Percentiles rank a stretch among this genome's conserved stretches.
phyloP scores from a whole-genome alignment of 1,140 invertebrate genomes.

The Drosophila ananassae region DNA sequence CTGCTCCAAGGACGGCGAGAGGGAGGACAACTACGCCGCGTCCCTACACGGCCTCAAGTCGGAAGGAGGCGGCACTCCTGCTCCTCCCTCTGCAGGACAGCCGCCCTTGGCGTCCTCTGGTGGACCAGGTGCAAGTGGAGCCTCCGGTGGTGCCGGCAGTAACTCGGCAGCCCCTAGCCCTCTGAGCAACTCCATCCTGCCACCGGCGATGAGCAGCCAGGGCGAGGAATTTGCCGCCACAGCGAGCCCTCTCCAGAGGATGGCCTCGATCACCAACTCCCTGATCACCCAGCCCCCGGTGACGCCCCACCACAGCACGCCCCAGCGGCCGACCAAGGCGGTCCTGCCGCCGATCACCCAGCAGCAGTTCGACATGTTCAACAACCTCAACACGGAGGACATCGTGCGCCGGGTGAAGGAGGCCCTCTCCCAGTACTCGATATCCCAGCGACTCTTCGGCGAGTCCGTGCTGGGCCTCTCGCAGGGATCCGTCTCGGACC shows the following conservation, averaged over 20 bases:
- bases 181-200: constrained; percentile 91
- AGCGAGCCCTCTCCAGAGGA: constrained; percentile 96
- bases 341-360: constrained; percentile 99
- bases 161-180: constrained; percentile 88
- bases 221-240: constrained; percentile 92
- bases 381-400: constrained; percentile 99
- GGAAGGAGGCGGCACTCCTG: constrained; percentile 90
- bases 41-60: constrained; percentile 58
- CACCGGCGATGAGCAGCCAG: constrained; percentile 88
- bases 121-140: constrained; percentile 84
- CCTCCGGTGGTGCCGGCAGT: not conserved
- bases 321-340: constrained; percentile 95
- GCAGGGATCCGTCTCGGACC: constrained; percentile 97
- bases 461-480: constrained; percentile 98
- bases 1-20: constrained; percentile 69
- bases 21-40: constrained; percentile 81
- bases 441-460: constrained; percentile 98
- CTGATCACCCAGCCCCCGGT: constrained; percentile 95
- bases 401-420: constrained; percentile 99
- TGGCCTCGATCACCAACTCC: constrained; percentile 99
- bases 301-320: constrained; percentile 91
- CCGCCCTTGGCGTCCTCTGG: constrained; percentile 88
- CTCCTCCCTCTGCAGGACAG: constrained; percentile 86
- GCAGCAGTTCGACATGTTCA: constrained; percentile 99
- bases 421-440: constrained; percentile 98